Evolutionary conservation across 2,888 invertebrate genomes (phyloP).

Genomic region (Cephus nigrinus): DNA sequence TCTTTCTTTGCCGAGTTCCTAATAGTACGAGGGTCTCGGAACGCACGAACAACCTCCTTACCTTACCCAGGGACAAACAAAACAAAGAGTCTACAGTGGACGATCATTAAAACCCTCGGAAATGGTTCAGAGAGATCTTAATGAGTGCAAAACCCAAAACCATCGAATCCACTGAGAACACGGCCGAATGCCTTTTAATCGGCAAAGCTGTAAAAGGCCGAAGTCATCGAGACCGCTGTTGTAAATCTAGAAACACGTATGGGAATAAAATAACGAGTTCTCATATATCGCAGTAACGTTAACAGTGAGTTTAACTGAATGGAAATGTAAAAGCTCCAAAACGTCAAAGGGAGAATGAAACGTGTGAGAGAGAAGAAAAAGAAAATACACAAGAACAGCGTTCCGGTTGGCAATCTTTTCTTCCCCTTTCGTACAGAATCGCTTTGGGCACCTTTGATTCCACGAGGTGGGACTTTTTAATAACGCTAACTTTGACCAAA

Average conservation of each 20-base stretch:
- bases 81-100: neutral
- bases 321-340: neutral
- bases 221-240: neutral
- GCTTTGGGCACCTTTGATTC: neutral
- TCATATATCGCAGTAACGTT: neutral
- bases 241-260: neutral
- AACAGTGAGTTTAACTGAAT: neutral
- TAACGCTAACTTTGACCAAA: neutral
- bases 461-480: neutral
- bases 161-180: neutral
- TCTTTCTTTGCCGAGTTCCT: neutral
- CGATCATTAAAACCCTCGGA: neutral
- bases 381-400: neutral
- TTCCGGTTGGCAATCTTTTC: neutral
- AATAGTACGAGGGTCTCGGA: neutral
- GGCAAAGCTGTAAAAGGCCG: neutral
- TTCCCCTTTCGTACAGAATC: neutral
- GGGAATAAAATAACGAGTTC: neutral
- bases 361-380: neutral
- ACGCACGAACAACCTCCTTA: neutral
- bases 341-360: neutral
- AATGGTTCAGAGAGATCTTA: neutral
- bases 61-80: neutral
- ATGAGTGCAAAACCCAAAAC: neutral
- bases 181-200: neutral